These are phyloP conservation scores for Sisyra nigra DNA, from an alignment of 2,888 invertebrate genomes.

Conservation along the genomic window DNA sequence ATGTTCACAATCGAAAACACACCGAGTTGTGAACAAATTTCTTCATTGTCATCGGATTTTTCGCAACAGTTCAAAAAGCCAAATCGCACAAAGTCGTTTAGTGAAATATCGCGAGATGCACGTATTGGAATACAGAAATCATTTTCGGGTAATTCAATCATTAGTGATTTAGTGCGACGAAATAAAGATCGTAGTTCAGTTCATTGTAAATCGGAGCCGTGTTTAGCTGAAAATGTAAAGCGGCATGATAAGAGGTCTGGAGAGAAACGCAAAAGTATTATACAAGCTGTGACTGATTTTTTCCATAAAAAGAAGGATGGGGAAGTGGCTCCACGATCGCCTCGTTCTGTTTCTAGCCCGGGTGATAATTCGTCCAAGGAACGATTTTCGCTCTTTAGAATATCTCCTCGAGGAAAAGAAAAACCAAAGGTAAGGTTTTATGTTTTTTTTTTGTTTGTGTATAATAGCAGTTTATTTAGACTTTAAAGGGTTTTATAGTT, in stretches of 20 bases:
- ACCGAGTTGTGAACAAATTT: conserved; percentile 9
- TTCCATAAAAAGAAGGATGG: conserved; percentile 56
- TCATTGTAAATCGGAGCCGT: conserved; percentile 25
- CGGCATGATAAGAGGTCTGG: conserved; percentile 30
- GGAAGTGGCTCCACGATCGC: conserved; percentile 22
- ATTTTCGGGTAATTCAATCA: conserved; percentile 7
- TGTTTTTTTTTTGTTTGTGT: conserved; percentile 3
- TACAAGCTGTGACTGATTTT: conserved; percentile 70
- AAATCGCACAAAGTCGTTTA: conserved; percentile 21
- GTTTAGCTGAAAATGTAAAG: conserved; percentile 20
- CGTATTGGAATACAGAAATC: conserved; percentile 6
- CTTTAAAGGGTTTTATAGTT: too few relatives aligned
- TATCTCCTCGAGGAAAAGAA: conserved; percentile 43
- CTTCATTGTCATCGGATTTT: conserved; percentile 4
- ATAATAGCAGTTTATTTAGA: too few relatives aligned
- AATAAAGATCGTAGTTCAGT: conserved; percentile 12
- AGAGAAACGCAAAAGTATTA: conserved; percentile 64
- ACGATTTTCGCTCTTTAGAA: conserved; percentile 38
- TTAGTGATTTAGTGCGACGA: conserved; percentile 8
- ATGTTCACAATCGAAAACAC: conserved; percentile 8
- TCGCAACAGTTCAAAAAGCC: conserved; percentile 4
- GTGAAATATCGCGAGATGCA: conserved; percentile 16
- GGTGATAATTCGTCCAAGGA: conserved; percentile 21
- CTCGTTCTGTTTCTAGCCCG: conserved; percentile 16
- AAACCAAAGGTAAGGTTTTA: conserved; percentile 37